These are phyloP conservation scores for Pygoscelis adeliae DNA, from an alignment of 2,113 vertebrate genomes.

Conservation along the genomic window DNA sequence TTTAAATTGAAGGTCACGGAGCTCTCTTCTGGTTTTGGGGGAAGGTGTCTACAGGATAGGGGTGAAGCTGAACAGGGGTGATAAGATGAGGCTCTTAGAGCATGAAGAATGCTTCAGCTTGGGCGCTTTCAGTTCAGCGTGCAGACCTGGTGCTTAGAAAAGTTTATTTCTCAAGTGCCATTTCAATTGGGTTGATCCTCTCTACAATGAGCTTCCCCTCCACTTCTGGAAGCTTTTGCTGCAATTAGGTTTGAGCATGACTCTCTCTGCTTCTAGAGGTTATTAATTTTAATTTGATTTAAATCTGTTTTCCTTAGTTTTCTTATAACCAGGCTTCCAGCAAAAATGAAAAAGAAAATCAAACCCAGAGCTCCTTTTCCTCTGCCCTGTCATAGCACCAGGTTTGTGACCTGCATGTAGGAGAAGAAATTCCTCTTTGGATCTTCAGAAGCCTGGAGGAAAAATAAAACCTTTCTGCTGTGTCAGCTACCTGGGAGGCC, in stretches of 20 bases:
- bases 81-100: fast-evolving
- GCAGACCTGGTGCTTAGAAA: not conserved
- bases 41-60: fast-evolving
- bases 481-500: not conserved
- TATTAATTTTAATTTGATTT: not conserved
- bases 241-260: not conserved
- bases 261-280: not conserved
- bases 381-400: not conserved
- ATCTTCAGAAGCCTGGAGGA: not conserved
- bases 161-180: not conserved
- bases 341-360: not conserved
- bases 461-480: not conserved
- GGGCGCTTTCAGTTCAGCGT: not conserved
- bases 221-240: not conserved
- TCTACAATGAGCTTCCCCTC: not conserved
- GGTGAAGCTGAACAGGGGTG: fast-evolving
- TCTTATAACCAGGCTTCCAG: not conserved
- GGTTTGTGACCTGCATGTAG: not conserved
- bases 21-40: fast-evolving
- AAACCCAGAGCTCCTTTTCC: not conserved
- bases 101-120: fast-evolving
- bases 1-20: not conserved
- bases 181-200: fast-evolving
- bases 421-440: not conserved
- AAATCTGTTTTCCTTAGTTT: not conserved